Base-by-base conservation (phyloP, 2,113 vertebrate genomes). In the Amphiprion ocellaris region DNA sequence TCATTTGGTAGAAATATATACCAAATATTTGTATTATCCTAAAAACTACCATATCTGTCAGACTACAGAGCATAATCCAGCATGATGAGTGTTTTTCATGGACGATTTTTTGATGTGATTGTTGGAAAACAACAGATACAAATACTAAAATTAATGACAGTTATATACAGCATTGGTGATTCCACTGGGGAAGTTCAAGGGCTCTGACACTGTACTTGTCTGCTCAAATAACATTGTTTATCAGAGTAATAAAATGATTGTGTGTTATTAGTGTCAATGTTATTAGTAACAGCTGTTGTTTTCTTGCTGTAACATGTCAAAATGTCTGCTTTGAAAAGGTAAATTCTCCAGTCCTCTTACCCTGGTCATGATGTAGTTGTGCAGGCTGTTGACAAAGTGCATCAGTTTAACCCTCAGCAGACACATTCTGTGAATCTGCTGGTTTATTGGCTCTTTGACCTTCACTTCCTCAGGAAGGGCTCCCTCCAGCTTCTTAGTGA, bases 301-400 rank as follows among this genome's bases (percentile, higher is more conserved):
- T 10, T 37, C 33, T 10, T 9, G 6, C 16, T 47, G 16, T 17
- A 47, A 47, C 46, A 47, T 47, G 7, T 50, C 17, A 50, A 19
- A 49, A 17, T 23, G 10, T 56, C 19, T 24, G 12, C 41, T 24
- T 21, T 28, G 19, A 58, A 28, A 61, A 23, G 17, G 26, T 41
- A 1, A 9, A 1, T 49, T 30, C 4, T 10, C 9, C 15, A 44
- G 5, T 58, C 2, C 9, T 39, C 96, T 73, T 83, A 99, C 98
- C 94, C 98, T 93, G 28, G 98, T 99, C 96, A 97, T 97, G 92
- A 99, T 98, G 92, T 99, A 99, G 94, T 99, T 99, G 94, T 99
- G 98, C 10, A 99, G 93, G 68, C 98, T 99, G 96, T 99, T 99
- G 78, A 99, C 98, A 87, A 99, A 99, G 86, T 99, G 98, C 98